Evolutionary conservation across 2,888 invertebrate species (phyloP).

Genomic region (Monopis laevigella): DNA sequence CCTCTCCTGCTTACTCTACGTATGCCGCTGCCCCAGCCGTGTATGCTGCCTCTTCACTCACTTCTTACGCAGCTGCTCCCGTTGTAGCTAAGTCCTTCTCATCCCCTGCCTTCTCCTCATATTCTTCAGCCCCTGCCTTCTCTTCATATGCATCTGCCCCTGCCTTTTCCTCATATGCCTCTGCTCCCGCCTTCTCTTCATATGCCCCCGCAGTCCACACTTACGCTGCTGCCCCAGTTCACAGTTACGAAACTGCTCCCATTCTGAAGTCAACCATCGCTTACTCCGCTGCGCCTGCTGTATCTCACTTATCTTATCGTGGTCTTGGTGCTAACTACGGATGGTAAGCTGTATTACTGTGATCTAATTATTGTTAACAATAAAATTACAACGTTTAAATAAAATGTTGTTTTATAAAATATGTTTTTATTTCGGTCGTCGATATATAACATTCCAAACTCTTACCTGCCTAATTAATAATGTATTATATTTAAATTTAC

Average conservation of each 20-base stretch:
- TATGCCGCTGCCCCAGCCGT: slow-evolving; percentile 22
- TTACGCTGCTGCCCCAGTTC: slow-evolving; percentile 21
- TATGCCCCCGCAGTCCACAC: slow-evolving; percentile 11
- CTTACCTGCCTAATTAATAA: too few species aligned
- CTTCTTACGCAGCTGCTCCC: slow-evolving; percentile 12
- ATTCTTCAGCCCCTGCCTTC: slow-evolving; percentile 22
- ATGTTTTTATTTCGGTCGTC: too few species aligned
- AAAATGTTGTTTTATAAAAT: background rate
- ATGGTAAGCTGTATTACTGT: slow-evolving; percentile 59
- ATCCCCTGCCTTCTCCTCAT: background rate
- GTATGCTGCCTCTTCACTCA: slow-evolving; percentile 3
- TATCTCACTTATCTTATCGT: slow-evolving; percentile 70
- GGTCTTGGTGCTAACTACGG: slow-evolving; percentile 72
- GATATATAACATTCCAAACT: too few species aligned
- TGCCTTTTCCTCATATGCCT: background rate
- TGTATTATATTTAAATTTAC: too few species aligned
- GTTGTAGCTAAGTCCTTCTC: slow-evolving; percentile 18
- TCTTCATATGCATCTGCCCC: slow-evolving; percentile 1
- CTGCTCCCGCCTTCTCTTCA: slow-evolving; percentile 19
- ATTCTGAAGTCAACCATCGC: slow-evolving; percentile 50
- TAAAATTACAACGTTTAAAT: background rate
- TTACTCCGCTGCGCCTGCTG: slow-evolving; percentile 69
- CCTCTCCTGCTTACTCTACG: background rate
- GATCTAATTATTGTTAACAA: too few species aligned
- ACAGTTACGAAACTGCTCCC: slow-evolving; percentile 34